Conservation (phyloP, 2,113 vertebrate species). For the Upupa epops region DNA sequence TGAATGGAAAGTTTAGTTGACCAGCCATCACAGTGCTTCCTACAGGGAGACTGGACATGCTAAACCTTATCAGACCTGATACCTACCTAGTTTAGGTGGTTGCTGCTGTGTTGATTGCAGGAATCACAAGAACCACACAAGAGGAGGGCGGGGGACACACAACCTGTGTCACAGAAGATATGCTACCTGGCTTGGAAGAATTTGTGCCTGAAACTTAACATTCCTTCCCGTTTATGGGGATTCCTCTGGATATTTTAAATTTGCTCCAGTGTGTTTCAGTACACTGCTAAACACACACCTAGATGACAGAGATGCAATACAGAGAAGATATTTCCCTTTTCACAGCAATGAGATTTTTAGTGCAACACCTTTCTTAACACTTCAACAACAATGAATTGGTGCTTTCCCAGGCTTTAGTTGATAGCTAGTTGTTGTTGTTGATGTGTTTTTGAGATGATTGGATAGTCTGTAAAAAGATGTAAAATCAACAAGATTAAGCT, state of each 20-base stretch:
- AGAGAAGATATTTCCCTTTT: neutral
- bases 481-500: neutral
- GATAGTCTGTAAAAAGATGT: neutral
- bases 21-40: neutral
- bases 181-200: neutral
- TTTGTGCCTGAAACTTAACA: too few species aligned
- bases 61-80: neutral
- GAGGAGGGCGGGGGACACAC: neutral
- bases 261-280: neutral
- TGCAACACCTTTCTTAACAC: neutral
- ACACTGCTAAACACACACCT: neutral
- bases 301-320: neutral
- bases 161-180: neutral
- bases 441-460: neutral
- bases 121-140: neutral
- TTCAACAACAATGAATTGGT: neutral
- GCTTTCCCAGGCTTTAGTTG: neutral
- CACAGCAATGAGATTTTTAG: neutral
- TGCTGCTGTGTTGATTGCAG: neutral
- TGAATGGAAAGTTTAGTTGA: neutral
- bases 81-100: neutral
- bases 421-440: neutral
- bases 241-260: neutral
- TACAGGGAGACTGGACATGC: neutral
- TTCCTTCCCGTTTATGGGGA: neutral